Evolutionary conservation across 2,888 invertebrate species (phyloP).

Genomic region (Carcina quercana): DNA sequence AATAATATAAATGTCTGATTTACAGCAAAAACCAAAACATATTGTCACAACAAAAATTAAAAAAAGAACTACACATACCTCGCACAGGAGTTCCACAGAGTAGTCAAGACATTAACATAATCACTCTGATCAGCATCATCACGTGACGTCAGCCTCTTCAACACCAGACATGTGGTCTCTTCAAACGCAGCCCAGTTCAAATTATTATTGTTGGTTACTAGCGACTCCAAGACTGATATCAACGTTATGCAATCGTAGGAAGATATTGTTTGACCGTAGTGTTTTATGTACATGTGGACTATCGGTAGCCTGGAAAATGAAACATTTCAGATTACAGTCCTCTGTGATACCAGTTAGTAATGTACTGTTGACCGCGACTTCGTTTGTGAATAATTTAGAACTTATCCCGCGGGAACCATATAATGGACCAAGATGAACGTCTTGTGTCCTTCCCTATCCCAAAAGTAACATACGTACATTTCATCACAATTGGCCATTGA

Average conservation of each 20-base stretch:
- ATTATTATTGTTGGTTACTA: conserved; percentile 30
- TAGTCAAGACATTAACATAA: conserved; percentile 22
- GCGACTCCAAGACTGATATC: conserved; percentile 32
- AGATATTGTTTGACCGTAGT: conserved; percentile 31
- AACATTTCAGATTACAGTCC: neutral
- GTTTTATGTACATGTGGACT: conserved; percentile 38
- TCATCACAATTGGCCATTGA: too few relatives aligned
- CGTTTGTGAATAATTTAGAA: too few relatives aligned
- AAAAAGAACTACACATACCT: conserved; percentile 39
- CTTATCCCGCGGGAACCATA: too few relatives aligned
- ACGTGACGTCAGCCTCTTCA: conserved; percentile 22
- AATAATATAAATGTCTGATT: conserved; percentile 18
- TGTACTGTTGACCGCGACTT: too few relatives aligned
- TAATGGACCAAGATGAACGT: too few relatives aligned
- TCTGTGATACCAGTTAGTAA: too few relatives aligned
- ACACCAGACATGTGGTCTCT: conserved; percentile 29
- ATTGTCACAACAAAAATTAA: neutral
- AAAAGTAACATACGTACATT: too few relatives aligned
- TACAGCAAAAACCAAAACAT: neutral
- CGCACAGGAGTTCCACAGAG: conserved; percentile 56
- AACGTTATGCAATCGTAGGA: conserved; percentile 33
- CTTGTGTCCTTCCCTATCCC: too few relatives aligned
- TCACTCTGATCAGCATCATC: conserved; percentile 21
- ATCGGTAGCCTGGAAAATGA: conserved; percentile 48
- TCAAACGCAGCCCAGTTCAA: conserved; percentile 39